phyloP scores from a whole-genome alignment of 2,797 vertebrate genomes.

The Sebastes ruberrimus region DNA sequence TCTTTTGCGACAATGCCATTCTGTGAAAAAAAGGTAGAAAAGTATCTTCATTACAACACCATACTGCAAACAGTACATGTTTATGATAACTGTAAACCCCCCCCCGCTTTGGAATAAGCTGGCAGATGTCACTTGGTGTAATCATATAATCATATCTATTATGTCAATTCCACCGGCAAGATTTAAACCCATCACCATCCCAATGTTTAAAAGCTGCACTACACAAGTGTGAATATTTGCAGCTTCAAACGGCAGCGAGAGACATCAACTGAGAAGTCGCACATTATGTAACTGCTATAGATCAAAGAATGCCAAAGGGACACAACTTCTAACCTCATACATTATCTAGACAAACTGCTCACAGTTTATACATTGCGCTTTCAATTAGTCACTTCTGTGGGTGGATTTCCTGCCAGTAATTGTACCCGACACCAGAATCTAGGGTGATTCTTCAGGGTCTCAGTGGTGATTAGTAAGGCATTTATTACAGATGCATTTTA shows the following conservation, averaged over 20 bases:
- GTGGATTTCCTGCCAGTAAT: neutral
- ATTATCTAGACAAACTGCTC: neutral
- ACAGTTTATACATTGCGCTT: neutral
- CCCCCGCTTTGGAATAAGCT: neutral
- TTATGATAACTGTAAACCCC: neutral
- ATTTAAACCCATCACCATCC: neutral
- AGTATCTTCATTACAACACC: neutral
- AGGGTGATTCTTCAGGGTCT: neutral
- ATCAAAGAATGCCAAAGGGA: neutral
- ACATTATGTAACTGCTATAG: neutral
- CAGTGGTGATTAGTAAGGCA: neutral
- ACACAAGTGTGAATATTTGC: neutral
- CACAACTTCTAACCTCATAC: neutral
- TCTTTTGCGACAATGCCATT: constrained; percentile 98
- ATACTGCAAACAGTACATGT: neutral
- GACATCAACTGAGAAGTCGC: neutral
- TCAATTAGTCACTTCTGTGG: neutral
- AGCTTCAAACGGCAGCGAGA: neutral
- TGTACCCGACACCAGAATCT: neutral
- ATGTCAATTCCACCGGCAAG: neutral
- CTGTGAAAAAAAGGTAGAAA: constrained; percentile 68
- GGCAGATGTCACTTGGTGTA: neutral
- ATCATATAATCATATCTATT: neutral
- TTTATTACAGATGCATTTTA: neutral
- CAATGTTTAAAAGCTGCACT: neutral